A percentile compares a stretch with the other conserved stretches of the same genome.
These are phyloP conservation scores for Phrynocephalus forsythii DNA, from an alignment of 2,797 vertebrate species.

Conservation along the genomic window DNA sequence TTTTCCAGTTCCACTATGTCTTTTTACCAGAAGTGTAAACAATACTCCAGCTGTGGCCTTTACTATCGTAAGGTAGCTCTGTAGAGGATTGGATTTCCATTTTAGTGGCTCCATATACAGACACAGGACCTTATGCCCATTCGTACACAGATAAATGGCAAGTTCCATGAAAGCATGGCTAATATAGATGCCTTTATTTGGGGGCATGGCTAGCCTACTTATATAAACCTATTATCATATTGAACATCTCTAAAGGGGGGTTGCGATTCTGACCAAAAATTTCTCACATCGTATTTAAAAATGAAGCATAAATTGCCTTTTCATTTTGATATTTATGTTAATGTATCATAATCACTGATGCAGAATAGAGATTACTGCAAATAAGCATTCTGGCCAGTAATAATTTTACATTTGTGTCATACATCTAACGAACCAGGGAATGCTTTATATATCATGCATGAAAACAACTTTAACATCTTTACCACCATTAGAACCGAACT, in stretches of 20 bases:
- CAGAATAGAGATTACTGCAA: neutral
- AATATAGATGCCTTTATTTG: neutral
- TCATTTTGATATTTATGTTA: neutral
- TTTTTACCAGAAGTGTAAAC: no score
- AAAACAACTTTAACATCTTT: neutral
- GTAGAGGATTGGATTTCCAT: neutral
- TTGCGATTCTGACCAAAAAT: neutral
- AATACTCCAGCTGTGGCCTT: no score
- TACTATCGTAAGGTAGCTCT: neutral
- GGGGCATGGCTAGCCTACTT: neutral
- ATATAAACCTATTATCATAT: neutral
- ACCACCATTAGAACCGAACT: neutral
- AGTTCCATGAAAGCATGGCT: neutral
- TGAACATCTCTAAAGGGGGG: neutral
- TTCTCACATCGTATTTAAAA: neutral
- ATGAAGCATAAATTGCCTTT: neutral
- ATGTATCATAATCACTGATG: neutral
- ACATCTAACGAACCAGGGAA: neutral
- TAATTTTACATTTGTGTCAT: conserved; percentile 4
- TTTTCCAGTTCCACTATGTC: no score
- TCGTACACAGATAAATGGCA: neutral
- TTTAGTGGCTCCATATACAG: neutral
- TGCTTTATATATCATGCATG: conserved; percentile 1
- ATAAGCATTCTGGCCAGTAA: neutral
- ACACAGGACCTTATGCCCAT: neutral